Percentiles rank a stretch among this genome's conserved stretches.
Conservation (phyloP, 2,113 vertebrate genomes). For the Callithrix jacchus region DNA sequence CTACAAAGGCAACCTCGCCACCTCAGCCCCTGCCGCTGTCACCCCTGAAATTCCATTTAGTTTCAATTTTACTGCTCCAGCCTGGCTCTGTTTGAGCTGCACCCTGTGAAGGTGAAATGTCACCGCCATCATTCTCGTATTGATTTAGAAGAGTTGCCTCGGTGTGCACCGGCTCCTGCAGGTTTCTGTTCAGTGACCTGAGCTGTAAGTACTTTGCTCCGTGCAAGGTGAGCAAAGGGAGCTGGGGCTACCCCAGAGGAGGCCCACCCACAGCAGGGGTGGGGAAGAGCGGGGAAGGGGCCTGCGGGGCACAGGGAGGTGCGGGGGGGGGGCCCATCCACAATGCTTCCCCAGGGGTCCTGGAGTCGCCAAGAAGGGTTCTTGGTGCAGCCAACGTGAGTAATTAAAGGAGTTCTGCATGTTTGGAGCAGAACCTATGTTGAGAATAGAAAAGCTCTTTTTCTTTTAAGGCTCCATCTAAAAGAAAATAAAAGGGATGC, state of each 20-base stretch:
- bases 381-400: no score
- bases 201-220: not conserved
- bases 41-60: conserved; percentile 59
- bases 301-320: rapidly evolving
- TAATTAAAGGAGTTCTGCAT: not conserved
- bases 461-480: not conserved
- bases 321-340: rapidly evolving
- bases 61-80: conserved; percentile 11
- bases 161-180: rapidly evolving
- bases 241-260: rapidly evolving
- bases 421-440: not conserved
- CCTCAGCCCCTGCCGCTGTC: not conserved
- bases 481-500: not conserved
- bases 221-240: not conserved
- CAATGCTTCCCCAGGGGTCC: rapidly evolving
- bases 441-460: not conserved
- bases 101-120: conserved; percentile 22
- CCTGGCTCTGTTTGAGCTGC: not conserved
- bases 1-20: not conserved
- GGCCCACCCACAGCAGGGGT: not conserved
- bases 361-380: not conserved
- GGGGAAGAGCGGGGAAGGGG: no score
- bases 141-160: conserved; percentile 21
- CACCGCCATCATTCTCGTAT: rapidly evolving
- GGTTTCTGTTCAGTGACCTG: not conserved